Evolutionary conservation across 2,888 invertebrate genomes (phyloP), one percentile per base, ranked within the genome.

Genomic region (Habroteleia sp.): DNA sequence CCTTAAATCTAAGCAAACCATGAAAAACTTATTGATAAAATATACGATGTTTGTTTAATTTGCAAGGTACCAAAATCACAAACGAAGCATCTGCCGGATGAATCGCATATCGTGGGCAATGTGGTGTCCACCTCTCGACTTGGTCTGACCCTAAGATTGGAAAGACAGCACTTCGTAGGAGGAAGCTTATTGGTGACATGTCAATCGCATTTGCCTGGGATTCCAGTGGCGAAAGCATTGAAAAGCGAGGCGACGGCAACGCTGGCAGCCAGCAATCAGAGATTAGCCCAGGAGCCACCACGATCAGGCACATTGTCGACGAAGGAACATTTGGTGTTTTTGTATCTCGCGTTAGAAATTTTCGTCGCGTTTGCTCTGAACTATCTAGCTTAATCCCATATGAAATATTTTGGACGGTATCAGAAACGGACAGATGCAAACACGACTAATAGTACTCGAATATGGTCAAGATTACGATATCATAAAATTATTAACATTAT

Each of bases 231-330:
- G 1, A 72, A 60, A 17, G 39, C 78, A 1, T 78, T 82, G 52
- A 79, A 76, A 50, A 82, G 75, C 13, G 82, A 81, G 31, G 81
- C 79, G 8, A 80, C 81, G 10, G 82, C 84, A 5, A 84, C 85
- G 0, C 79, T 87, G 13, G 85, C 85, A 4, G 86, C 86, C 37
- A 87, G 83, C 68, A 88, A 87, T 72, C 84, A 88, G 71, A 83
- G 84, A 68, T 81, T 87, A 6, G 87, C 85, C 1, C 88, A 87
- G 65, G 87, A 85, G 65, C 84, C 85, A 6, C 85, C 85, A 2
- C 80, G 76, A 39, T 80, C 84, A 14, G 71, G 75, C 14, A 68
- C 77, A 7, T n/a, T 17, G 29, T 44, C 72, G 29, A 35, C 48
- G 11, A 68, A 48, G 3, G 54, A 39, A 35, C 56, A 27, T 46